These are phyloP conservation scores for Eretmochelys imbricata DNA, from an alignment of 2,113 vertebrate genomes.

Conservation along the genomic window DNA sequence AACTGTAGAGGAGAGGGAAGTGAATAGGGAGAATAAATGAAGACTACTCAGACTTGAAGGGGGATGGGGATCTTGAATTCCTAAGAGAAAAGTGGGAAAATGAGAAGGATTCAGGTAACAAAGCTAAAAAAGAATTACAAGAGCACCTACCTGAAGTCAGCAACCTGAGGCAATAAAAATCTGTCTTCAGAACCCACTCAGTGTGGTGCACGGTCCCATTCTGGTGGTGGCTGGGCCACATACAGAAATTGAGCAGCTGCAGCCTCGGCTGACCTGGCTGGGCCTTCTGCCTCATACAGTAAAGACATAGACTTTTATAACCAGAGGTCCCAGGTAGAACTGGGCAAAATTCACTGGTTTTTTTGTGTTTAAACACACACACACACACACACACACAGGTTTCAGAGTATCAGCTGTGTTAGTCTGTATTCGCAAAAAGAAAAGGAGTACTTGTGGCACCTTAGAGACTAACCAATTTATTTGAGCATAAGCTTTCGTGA, in stretches of 20 bases:
- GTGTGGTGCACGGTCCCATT: neutral
- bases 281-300: neutral
- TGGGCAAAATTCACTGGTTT: neutral
- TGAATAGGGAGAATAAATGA: neutral
- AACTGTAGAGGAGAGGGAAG: no score
- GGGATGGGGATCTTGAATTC: neutral
- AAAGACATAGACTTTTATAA: neutral
- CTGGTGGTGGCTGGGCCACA: neutral
- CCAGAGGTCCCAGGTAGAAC: neutral
- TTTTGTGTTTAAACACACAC: no score
- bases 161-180: neutral
- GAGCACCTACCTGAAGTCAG: neutral
- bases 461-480: no score
- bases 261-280: neutral
- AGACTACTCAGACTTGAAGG: neutral
- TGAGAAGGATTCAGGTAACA: neutral
- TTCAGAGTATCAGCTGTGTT: no score
- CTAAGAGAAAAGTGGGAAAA: neutral
- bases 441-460: no score
- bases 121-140: neutral
- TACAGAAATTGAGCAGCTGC: neutral
- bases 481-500: no score
- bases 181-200: neutral
- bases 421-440: no score
- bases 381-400: no score